Evolutionary conservation across 1,140 invertebrate species (phyloP).

Genomic region (Bombus huntii): DNA sequence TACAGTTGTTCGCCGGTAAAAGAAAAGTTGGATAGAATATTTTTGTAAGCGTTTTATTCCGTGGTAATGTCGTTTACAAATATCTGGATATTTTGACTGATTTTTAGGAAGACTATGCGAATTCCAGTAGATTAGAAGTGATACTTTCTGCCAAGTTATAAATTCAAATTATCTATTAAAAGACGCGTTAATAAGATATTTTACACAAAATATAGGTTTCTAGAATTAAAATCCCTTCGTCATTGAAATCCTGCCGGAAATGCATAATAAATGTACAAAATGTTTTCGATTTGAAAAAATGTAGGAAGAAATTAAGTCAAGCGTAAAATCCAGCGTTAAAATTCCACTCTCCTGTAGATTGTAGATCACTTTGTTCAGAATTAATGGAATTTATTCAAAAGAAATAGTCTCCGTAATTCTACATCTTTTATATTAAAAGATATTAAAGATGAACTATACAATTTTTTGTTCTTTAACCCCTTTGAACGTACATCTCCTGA

Average conservation of each 20-base stretch:
- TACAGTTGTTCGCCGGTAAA: neutral
- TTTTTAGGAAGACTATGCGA: neutral
- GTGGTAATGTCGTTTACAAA: neutral
- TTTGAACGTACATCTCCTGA: too few relatives aligned
- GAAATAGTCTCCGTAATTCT: neutral
- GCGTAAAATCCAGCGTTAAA: too few relatives aligned
- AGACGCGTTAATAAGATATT: rapidly evolving
- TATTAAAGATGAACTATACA: neutral
- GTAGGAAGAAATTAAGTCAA: too few relatives aligned
- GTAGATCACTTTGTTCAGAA: neutral
- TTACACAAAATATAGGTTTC: neutral
- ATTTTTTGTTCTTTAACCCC: neutral
- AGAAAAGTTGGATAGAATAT: neutral
- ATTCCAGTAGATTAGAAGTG: neutral
- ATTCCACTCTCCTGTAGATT: too few relatives aligned
- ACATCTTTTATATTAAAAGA: neutral
- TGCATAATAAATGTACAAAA: neutral
- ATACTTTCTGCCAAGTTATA: too few relatives aligned
- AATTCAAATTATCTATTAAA: neutral
- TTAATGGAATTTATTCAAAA: neutral
- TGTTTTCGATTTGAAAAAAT: too few relatives aligned
- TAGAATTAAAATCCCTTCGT: neutral
- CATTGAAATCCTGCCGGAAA: too few relatives aligned
- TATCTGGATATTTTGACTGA: neutral
- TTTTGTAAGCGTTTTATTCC: neutral